Evolutionary conservation across 2,113 vertebrate species (phyloP).

Genomic region (Tetrax tetrax): DNA sequence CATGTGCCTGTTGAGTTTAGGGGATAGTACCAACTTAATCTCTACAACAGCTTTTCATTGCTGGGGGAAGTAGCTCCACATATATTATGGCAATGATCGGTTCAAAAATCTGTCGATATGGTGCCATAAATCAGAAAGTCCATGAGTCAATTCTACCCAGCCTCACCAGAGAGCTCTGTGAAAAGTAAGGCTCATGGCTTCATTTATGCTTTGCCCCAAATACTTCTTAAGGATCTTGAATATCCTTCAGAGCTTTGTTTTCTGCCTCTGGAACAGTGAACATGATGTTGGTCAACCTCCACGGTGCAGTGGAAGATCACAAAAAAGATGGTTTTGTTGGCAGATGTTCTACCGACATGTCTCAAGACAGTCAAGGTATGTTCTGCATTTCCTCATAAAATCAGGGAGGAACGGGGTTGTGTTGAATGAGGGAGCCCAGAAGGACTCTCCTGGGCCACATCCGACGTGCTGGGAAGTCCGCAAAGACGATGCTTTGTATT

Average conservation of each 20-base stretch:
- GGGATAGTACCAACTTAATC: background rate
- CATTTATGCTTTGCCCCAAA: background rate
- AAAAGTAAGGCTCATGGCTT: background rate
- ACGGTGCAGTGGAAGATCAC: background rate
- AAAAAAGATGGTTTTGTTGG: background rate
- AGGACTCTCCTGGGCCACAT: background rate
- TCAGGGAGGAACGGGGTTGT: background rate
- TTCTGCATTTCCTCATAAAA: background rate
- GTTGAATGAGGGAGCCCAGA: background rate
- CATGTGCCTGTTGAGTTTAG: background rate
- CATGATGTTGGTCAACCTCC: background rate
- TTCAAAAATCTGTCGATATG: background rate
- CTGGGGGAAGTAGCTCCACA: background rate
- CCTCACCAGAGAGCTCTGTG: background rate
- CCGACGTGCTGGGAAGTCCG: rapidly evolving
- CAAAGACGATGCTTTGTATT: background rate
- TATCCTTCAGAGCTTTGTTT: background rate
- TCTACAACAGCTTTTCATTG: background rate
- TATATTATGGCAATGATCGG: background rate
- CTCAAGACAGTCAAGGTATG: background rate
- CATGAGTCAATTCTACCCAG: background rate
- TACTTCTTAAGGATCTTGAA: background rate
- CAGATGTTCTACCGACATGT: background rate
- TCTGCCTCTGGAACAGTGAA: background rate
- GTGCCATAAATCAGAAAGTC: background rate